Base-by-base conservation (phyloP, 2,113 vertebrate genomes). In the Nesogale talazaci region DNA sequence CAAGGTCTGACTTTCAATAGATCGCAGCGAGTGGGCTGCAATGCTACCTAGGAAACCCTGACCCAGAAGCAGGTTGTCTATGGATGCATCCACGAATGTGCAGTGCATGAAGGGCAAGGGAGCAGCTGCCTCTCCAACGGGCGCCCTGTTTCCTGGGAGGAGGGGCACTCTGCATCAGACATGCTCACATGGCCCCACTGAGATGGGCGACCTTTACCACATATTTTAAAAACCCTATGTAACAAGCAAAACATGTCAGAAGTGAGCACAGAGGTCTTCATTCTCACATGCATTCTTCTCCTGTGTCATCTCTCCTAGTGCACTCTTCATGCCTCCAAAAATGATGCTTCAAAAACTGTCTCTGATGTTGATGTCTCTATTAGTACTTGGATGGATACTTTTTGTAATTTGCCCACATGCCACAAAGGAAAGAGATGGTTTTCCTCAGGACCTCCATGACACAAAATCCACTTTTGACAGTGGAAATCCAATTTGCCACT, bases 381-480 rank as follows among this genome's bases (percentile, higher is more conserved):
- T 38, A 19, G 5, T n/a, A 22, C 17, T 42, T 57, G 9, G 9
- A 38, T 96, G 86, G 86, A 78, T 88, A 5, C 20, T 81, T 80
- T 74, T 70, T 25, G 25, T 29, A 38, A 72, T 81, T 87, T 65
- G 52, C 63, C 74, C 34, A 23, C 72, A 85, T 14, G 59, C 79
- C 34, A 42, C 59, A 88, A 81, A 95, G 87, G 90, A 94, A 92
- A 25, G 92, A 65, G 40, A 16, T 52, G 38, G 6, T 61, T 22
- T 86, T 46, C 52, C 22, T 61, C 46, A 10, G 46, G 46, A 12
- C 22, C 59, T 65, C 23, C 65, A n/a, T 31, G 65, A 9, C 25
- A 57, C 42, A 6, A 17, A 27, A 59, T n/a, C 36, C 46, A 69
- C 36, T 9, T 31, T 65, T 74, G 31, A 22, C 46, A 27, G n/a